phyloP scores from a whole-genome alignment of 2,888 invertebrate species.

The Abscondita cerata region DNA sequence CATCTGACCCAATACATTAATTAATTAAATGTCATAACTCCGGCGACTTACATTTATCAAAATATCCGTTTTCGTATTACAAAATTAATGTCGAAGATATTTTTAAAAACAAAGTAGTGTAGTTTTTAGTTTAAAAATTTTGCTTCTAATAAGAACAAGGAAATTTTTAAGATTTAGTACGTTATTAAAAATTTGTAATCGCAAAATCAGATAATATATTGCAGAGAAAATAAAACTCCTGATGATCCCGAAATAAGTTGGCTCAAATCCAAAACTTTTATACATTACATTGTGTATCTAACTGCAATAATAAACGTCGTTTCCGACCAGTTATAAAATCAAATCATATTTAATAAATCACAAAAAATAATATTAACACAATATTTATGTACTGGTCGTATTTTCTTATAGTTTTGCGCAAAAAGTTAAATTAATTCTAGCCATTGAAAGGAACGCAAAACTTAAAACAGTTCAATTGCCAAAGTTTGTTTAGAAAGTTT shows the following conservation, averaged over 20 bases:
- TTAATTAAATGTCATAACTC: no score
- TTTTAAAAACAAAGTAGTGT: background rate
- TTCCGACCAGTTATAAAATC: constrained; percentile 19
- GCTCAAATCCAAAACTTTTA: constrained; percentile 18
- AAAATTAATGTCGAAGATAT: background rate
- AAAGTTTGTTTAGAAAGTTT: constrained; percentile 21
- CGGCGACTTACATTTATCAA: no score
- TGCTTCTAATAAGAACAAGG: background rate
- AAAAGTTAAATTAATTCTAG: constrained; percentile 10
- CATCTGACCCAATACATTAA: no score
- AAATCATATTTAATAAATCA: constrained; percentile 12
- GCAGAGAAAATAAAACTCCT: constrained; percentile 10
- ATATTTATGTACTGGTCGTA: background rate
- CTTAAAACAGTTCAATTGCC: constrained; percentile 19
- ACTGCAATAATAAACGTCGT: constrained; percentile 25
- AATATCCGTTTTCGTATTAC: background rate
- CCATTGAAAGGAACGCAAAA: constrained; percentile 22
- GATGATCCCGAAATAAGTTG: constrained; percentile 21
- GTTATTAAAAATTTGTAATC: constrained; percentile 16
- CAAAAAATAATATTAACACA: background rate
- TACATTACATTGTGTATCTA: constrained; percentile 18
- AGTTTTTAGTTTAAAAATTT: background rate
- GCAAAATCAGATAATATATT: constrained; percentile 11
- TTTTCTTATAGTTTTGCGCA: background rate
- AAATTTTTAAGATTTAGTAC: constrained; percentile 7